phyloP scores from a whole-genome alignment of 2,797 vertebrate genomes.

The Florisuga fusca region DNA sequence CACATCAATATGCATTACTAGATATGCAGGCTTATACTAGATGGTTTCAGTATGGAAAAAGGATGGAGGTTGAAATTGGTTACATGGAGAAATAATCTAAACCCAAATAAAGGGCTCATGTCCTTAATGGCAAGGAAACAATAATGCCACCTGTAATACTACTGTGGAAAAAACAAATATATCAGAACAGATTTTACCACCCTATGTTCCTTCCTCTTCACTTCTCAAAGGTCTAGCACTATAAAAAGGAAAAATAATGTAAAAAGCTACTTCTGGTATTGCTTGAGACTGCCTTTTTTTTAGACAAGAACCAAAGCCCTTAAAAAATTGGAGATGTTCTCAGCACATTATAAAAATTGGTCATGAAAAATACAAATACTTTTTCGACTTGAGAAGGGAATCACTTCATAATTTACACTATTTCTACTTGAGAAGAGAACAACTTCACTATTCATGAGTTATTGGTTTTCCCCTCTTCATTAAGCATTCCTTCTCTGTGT shows the following conservation, averaged over 20 bases:
- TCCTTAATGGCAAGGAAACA: neutral
- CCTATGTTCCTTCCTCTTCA: neutral
- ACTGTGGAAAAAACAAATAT: neutral
- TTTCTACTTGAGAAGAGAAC: conserved; percentile 35
- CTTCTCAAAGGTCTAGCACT: neutral
- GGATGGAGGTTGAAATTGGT: neutral
- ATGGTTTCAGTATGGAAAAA: neutral
- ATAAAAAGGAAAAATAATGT: neutral
- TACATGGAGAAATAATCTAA: neutral
- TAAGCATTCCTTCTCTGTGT: conserved; percentile 51
- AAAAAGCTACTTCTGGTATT: neutral
- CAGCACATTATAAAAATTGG: conserved; percentile 4
- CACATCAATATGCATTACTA: neutral
- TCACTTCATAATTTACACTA: conserved; percentile 50
- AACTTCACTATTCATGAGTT: conserved; percentile 36
- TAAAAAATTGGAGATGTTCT: conserved; percentile 1
- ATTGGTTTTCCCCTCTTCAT: conserved; percentile 41
- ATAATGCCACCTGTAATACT: neutral
- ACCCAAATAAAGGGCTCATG: neutral
- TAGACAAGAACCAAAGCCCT: neutral
- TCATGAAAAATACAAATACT: conserved; percentile 53
- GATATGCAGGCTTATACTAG: neutral
- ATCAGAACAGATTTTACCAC: neutral
- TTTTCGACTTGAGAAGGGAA: conserved; percentile 42
- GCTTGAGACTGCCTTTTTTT: neutral